These are phyloP conservation scores for Tethya wilhelma DNA, from an alignment of 37 sponge, comb jelly and placozoan species.

Conservation along the genomic window DNA sequence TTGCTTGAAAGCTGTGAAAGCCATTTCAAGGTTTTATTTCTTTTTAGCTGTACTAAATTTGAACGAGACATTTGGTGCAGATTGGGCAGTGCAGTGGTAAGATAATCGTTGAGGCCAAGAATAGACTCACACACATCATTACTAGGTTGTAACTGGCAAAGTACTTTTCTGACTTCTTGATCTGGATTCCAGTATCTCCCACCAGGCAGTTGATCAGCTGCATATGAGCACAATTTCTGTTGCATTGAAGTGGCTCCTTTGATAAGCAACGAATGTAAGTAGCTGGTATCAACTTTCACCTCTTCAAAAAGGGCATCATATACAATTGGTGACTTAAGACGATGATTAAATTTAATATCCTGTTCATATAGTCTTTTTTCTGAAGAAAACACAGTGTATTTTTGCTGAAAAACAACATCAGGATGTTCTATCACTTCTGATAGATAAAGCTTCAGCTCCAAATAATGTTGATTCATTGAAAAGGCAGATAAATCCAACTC, in stretches of 20 bases:
- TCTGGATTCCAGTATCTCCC: constrained; percentile 56
- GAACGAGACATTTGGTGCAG: constrained; percentile 13
- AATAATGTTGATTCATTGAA: constrained; percentile 40
- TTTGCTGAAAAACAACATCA: constrained; percentile 11
- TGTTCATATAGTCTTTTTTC: constrained; percentile 7
- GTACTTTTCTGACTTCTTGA: background rate
- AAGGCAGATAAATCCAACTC: constrained; percentile 30
- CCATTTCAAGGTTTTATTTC: constrained; percentile 15
- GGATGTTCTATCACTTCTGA: constrained; percentile 1
- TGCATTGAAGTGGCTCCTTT: constrained; percentile 49
- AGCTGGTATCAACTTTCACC: background rate
- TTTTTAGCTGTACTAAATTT: constrained; percentile 23
- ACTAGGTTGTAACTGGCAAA: constrained; percentile 19
- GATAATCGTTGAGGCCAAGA: too few species aligned
- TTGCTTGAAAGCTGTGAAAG: background rate
- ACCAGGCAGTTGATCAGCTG: constrained; percentile 49
- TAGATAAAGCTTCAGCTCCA: constrained; percentile 24
- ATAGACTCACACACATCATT: constrained; percentile 51
- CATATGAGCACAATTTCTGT: constrained; percentile 44
- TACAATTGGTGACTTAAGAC: constrained; percentile 2
- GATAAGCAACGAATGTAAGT: constrained; percentile 1
- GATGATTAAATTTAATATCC: constrained; percentile 22
- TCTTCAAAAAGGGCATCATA: constrained; percentile 35
- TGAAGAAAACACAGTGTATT: constrained; percentile 12
- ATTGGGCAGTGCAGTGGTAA: constrained; percentile 27